Evolutionary conservation across 2,113 vertebrate species (phyloP), one percentile per base, ranked within the genome.

Genomic region (Apaloderma vittatum): DNA sequence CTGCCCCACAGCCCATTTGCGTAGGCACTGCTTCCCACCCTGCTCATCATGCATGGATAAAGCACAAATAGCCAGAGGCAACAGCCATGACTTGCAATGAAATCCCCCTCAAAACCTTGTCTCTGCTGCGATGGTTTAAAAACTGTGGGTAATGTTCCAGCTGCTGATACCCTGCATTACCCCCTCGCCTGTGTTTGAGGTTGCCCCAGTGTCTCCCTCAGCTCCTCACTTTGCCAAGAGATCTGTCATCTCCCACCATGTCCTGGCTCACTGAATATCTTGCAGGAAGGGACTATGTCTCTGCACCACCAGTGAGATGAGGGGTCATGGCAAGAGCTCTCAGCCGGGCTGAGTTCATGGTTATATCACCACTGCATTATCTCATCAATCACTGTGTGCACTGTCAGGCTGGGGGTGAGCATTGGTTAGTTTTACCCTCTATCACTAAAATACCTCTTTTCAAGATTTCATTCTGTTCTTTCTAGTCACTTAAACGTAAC

Each of bases 131-230:
- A 29, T 29, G 8, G 11, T 20, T 86, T 79, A 70, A 68, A 76
- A 68, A 23, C 9, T 3, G 27, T 15, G 34, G 15, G 13, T 21
- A 58, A 3, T 62, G 71, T 49, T 94, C 85, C 75, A 58, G 65
- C 26, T 86, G 23, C 51, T 62, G 48, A 40, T 20, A 54, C n/a
- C 43, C 43, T 66, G 51, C 46, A 57, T 78, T 61, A 57, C 12
- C 8, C 27, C 23, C 20, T 80, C 0, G 0, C 3, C 0, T 6
- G 40, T 45, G 14, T 40, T 57, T 0, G 0, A 58, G 52, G 51
- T 11, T 52, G 43, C 70, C 5, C 11, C 49, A 19, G 10, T 5
- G 6, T 32, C 46, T 92, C 36, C 11, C 29, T 67, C n/a, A 40
- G 65, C 21, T 74, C 40, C 21, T 15, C 11, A 27, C 37, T 66